phyloP scores from a whole-genome alignment of 2,888 invertebrate species.

The Congeria kusceri region DNA sequence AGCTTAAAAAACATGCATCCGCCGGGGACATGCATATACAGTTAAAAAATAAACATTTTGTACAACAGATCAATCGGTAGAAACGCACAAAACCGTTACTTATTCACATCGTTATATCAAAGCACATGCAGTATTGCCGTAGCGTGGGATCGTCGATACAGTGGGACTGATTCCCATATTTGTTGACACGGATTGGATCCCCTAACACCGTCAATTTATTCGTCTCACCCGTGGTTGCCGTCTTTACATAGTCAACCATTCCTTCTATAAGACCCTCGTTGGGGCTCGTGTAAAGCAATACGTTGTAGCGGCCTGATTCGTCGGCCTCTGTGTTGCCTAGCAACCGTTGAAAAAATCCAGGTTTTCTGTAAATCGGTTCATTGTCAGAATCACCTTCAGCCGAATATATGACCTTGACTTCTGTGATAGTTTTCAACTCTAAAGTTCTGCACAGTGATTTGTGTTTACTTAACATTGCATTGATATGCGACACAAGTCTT shows the following conservation, averaged over 20 bases:
- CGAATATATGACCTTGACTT: slow-evolving; percentile 38
- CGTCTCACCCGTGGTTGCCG: slow-evolving; percentile 76
- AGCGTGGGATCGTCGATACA: slow-evolving; percentile 77
- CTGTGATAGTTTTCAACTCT: slow-evolving; percentile 29
- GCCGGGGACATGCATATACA: too few species aligned
- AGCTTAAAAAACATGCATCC: too few species aligned
- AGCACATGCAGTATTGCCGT: slow-evolving; percentile 60
- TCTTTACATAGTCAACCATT: slow-evolving; percentile 87
- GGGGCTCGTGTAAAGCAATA: slow-evolving; percentile 89
- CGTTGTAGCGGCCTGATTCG: slow-evolving; percentile 85
- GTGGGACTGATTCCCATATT: slow-evolving; percentile 84
- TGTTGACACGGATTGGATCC: slow-evolving; percentile 86
- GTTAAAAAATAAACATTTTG: too few species aligned
- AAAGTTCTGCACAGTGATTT: slow-evolving; percentile 72
- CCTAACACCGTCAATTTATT: slow-evolving; percentile 87
- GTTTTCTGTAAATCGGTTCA: slow-evolving; percentile 17
- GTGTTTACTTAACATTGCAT: slow-evolving; percentile 87
- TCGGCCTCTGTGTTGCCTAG: slow-evolving; percentile 30
- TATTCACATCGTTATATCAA: slow-evolving; percentile 7
- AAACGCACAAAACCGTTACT: too few species aligned
- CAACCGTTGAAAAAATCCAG: slow-evolving; percentile 26
- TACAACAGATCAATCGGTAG: too few species aligned
- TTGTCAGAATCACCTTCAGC: slow-evolving; percentile 36
- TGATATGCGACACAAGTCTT: slow-evolving; percentile 89
- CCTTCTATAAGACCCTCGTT: slow-evolving; percentile 92